phyloP scores from a whole-genome alignment of 2,797 vertebrate genomes.

The Cetoscarus ocellatus region DNA sequence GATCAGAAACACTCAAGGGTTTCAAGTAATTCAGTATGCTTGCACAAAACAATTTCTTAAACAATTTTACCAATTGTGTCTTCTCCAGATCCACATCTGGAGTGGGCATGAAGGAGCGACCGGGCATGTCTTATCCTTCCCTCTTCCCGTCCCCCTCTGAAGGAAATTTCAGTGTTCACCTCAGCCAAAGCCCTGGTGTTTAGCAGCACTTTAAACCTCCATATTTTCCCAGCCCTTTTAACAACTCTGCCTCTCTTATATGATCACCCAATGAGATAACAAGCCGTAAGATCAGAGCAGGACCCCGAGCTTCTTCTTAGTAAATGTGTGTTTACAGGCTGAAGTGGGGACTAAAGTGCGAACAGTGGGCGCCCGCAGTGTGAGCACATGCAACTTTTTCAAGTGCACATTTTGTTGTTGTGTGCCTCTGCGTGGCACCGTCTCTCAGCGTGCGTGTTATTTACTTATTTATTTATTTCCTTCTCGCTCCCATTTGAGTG shows the following conservation, averaged over 20 bases:
- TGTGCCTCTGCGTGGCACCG: slow-evolving; percentile 18
- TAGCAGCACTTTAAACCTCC: too few relatives aligned
- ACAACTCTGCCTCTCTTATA: slow-evolving; percentile 41
- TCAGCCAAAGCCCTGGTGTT: too few relatives aligned
- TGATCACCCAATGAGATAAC: slow-evolving; percentile 52
- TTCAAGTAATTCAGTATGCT: too few relatives aligned
- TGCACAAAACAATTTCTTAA: too few relatives aligned
- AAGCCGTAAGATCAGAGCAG: slow-evolving; percentile 44
- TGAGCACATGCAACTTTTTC: slow-evolving; percentile 13
- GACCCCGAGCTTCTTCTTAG: slow-evolving; percentile 57
- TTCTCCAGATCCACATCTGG: too few relatives aligned
- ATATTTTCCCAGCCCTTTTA: background rate
- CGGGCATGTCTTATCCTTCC: too few relatives aligned
- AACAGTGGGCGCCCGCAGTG: slow-evolving; percentile 1
- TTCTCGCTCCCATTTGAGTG: slow-evolving; percentile 52
- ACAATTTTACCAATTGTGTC: too few relatives aligned
- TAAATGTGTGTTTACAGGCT: slow-evolving; percentile 11
- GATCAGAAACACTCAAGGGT: too few relatives aligned
- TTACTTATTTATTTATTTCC: slow-evolving; percentile 53
- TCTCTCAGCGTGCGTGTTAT: slow-evolving; percentile 32
- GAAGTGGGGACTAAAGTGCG: background rate
- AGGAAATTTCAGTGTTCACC: too few relatives aligned
- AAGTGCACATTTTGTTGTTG: slow-evolving; percentile 42
- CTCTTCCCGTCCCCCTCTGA: too few relatives aligned
- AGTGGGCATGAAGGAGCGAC: too few relatives aligned